These are phyloP conservation scores for Piaya cayana DNA, from an alignment of 2,113 vertebrate genomes.

Conservation along the genomic window DNA sequence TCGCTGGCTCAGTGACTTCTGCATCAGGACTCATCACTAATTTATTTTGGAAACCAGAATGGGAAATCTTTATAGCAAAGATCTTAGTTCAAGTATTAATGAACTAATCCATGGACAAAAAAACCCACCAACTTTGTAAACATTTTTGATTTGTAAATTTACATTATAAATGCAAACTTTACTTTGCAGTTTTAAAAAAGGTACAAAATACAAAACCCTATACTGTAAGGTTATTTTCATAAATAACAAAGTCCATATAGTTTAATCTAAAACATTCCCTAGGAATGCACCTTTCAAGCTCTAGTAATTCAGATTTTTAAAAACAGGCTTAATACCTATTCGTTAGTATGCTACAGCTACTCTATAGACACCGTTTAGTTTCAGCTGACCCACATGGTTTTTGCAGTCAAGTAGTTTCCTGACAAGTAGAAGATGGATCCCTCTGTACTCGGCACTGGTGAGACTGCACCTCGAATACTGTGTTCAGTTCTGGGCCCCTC, in stretches of 20 bases:
- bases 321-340: not conserved
- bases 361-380: not conserved
- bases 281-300: not conserved
- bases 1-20: not conserved
- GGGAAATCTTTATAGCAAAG: not conserved
- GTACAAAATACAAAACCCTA: not conserved
- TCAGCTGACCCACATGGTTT: not conserved
- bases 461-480: too few species aligned
- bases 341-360: not conserved
- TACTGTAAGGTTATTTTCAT: not conserved
- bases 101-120: not conserved
- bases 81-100: not conserved
- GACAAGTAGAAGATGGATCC: not conserved
- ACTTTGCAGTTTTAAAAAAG: not conserved
- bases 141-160: not conserved
- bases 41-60: not conserved
- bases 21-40: not conserved
- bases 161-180: not conserved
- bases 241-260: not conserved
- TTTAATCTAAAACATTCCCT: not conserved
- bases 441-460: too few species aligned
- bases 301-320: not conserved
- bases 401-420: not conserved
- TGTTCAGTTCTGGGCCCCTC: too few species aligned
- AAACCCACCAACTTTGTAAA: not conserved